Evolutionary conservation across 2,888 invertebrate species (phyloP).

Genomic region (Shargacucullia verbasci): DNA sequence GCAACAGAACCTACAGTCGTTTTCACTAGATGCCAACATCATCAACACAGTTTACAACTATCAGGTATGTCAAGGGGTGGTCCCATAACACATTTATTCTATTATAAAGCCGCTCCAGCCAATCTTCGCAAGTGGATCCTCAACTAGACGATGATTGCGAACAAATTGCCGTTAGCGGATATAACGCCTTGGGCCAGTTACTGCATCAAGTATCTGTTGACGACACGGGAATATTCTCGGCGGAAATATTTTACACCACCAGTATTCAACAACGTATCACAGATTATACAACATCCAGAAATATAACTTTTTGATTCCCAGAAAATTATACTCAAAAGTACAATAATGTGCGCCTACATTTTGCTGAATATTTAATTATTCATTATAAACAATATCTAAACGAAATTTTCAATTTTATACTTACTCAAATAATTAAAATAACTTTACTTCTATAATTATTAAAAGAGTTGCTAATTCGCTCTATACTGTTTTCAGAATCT

Average conservation of each 20-base stretch:
- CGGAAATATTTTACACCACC: background rate
- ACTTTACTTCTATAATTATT: no score
- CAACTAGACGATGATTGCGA: slow-evolving; percentile 32
- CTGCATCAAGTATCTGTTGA: slow-evolving; percentile 14
- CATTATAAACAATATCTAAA: no score
- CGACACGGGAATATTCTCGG: background rate
- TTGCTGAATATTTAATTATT: no score
- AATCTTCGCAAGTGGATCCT: slow-evolving; percentile 25
- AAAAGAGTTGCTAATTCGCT: no score
- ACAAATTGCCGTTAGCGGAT: slow-evolving; percentile 35
- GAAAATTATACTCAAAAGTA: no score
- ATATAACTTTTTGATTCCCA: no score
- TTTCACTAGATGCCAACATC: slow-evolving; percentile 94
- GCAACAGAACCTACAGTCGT: slow-evolving; percentile 94
- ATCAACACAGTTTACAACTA: slow-evolving; percentile 94
- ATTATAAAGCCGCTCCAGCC: slow-evolving; percentile 13
- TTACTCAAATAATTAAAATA: no score
- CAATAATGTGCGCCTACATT: background rate
- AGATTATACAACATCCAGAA: no score
- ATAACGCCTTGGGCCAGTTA: slow-evolving; percentile 17
- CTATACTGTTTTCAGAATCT: slow-evolving; percentile 89
- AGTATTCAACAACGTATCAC: no score
- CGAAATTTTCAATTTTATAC: no score
- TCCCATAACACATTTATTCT: slow-evolving; percentile 18
- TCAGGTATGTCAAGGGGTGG: slow-evolving; percentile 93